Evolutionary conservation across 1,140 invertebrate genomes (phyloP).

Genomic region (Drosophila rhopaloa): DNA sequence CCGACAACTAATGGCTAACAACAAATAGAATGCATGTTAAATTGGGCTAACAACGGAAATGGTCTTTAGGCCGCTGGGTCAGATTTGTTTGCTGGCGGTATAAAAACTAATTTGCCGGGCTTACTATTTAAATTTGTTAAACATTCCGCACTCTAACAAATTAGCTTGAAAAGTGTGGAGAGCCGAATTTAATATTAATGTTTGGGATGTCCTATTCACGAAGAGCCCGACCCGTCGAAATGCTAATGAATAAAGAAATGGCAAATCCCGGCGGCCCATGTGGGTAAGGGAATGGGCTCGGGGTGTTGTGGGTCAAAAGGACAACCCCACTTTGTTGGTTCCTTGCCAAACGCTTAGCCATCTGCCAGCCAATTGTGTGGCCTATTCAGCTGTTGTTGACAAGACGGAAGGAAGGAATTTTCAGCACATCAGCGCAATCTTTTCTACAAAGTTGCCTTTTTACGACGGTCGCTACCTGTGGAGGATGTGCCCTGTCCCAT

Average conservation of each 20-base stretch:
- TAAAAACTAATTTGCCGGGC: conserved; percentile 49
- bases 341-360: conserved; percentile 63
- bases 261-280: conserved; percentile 16
- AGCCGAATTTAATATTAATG: conserved; percentile 68
- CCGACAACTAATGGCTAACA: conserved; percentile 40
- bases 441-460: conserved; percentile 60
- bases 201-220: conserved; percentile 57
- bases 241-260: conserved; percentile 69
- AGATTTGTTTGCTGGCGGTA: conserved; percentile 49
- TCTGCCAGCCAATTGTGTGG: conserved; percentile 77
- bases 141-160: conserved; percentile 46
- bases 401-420: conserved; percentile 78
- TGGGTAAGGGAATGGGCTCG: conserved; percentile 1
- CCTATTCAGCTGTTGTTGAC: conserved; percentile 53
- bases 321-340: conserved; percentile 47
- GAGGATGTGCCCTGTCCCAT: conserved; percentile 29
- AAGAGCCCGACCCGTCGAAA: conserved; percentile 19
- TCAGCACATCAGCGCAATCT: conserved; percentile 72
- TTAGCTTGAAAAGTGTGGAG: conserved; percentile 25
- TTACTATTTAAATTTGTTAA: conserved; percentile 57
- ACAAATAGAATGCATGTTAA: conserved; percentile 42
- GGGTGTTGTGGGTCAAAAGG: conserved; percentile 30
- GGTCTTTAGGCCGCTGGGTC: conserved; percentile 31
- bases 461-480: conserved; percentile 53
- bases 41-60: conserved; percentile 46